phyloP scores from a whole-genome alignment of 2,797 vertebrate species.

The Poeciliopsis paucimaculata region DNA sequence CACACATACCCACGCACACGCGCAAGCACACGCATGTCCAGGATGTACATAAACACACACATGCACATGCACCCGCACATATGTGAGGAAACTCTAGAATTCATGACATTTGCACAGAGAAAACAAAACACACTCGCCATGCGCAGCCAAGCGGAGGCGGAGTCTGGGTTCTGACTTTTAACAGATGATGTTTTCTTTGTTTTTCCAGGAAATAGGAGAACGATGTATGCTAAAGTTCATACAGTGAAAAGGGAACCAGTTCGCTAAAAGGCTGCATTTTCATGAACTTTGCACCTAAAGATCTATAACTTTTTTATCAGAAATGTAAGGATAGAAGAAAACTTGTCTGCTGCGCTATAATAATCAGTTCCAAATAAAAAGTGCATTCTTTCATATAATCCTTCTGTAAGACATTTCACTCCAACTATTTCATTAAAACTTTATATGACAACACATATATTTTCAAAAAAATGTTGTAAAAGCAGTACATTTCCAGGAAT shows the following conservation, averaged over 20 bases:
- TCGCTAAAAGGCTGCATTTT: slow-evolving; percentile 15
- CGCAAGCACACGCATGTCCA: not conserved
- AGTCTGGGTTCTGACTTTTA: slow-evolving; percentile 55
- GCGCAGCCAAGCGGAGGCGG: slow-evolving; percentile 54
- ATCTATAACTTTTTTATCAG: not conserved
- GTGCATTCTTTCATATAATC: slow-evolving; percentile 14
- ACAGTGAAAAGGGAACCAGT: slow-evolving; percentile 4
- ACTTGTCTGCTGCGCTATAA: not conserved
- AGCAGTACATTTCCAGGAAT: slow-evolving; percentile 1
- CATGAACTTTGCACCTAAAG: slow-evolving; percentile 43
- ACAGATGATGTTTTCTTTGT: slow-evolving; percentile 60
- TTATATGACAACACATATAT: not conserved
- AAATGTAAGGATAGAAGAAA: not conserved
- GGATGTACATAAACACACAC: not conserved
- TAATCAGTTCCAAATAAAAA: not conserved
- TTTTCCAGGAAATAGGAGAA: slow-evolving; percentile 58
- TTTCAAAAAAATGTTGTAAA: slow-evolving; percentile 15
- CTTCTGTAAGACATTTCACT: slow-evolving; percentile 4
- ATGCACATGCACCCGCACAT: slow-evolving; percentile 8
- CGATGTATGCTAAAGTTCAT: slow-evolving; percentile 20
- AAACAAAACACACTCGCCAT: slow-evolving; percentile 55
- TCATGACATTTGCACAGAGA: slow-evolving; percentile 57
- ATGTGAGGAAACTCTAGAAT: slow-evolving; percentile 57
- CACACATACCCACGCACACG: not conserved
- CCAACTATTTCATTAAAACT: not conserved